Evolutionary conservation across 2,797 vertebrate genomes (phyloP).

Genomic region (Dromococcyx pavoninus): DNA sequence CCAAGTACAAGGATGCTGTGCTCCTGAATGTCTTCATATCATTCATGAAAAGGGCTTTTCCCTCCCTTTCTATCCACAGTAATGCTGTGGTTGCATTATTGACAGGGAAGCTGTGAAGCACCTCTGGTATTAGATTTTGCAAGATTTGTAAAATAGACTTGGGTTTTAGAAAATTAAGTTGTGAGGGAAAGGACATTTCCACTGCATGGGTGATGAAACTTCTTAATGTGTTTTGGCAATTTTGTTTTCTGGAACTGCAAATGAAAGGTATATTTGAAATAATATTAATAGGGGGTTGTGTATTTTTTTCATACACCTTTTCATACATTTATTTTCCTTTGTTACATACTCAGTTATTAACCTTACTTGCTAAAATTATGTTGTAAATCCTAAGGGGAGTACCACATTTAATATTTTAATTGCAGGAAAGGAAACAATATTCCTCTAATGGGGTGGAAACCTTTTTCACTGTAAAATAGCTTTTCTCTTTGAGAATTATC

Average conservation of each 20-base stretch:
- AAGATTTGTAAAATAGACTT: neutral
- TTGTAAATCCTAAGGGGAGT: neutral
- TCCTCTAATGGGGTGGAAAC: neutral
- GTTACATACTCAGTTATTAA: neutral
- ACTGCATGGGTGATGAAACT: neutral
- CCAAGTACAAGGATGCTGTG: neutral
- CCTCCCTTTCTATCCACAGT: neutral
- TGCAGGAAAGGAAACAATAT: neutral
- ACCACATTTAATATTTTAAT: neutral
- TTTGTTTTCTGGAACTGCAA: neutral
- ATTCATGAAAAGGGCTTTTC: neutral
- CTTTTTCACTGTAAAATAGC: neutral
- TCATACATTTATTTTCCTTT: neutral
- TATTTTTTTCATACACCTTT: neutral
- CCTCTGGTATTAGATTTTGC: neutral
- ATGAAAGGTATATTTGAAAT: neutral
- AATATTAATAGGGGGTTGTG: neutral
- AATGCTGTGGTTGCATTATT: neutral
- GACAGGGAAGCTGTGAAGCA: neutral
- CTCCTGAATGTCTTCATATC: accelerated
- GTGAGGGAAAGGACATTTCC: neutral
- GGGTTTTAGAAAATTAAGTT: neutral
- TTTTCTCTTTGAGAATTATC: neutral
- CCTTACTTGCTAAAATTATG: neutral
- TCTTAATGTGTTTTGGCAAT: neutral